These are phyloP conservation scores for Pristiophorus japonicus DNA, from an alignment of 2,113 vertebrate species.

Conservation along the genomic window DNA sequence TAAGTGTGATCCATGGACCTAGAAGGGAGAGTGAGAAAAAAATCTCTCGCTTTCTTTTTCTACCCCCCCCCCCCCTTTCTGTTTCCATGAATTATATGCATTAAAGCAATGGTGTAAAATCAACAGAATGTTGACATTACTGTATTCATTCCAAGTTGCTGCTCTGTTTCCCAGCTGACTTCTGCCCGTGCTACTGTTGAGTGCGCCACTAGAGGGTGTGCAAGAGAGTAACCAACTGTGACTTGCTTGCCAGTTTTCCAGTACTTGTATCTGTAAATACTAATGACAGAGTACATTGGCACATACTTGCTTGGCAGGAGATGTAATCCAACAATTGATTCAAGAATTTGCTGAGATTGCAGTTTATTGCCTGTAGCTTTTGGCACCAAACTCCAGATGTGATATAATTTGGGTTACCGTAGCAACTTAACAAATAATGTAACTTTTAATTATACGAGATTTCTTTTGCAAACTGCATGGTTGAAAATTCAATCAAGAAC, in stretches of 20 bases:
- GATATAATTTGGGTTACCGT: not conserved
- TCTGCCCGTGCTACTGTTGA: not conserved
- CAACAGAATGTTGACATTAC: not conserved
- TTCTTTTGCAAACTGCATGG: not conserved
- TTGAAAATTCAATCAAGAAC: not conserved
- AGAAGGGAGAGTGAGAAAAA: not conserved
- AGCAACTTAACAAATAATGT: constrained; percentile 9
- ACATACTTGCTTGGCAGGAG: constrained; percentile 4
- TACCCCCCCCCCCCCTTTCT: not conserved
- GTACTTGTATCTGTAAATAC: not conserved
- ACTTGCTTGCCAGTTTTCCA: not conserved
- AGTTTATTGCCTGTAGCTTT: not conserved
- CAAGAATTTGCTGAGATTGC: not conserved
- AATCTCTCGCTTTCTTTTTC: not conserved
- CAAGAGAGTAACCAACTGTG: not conserved
- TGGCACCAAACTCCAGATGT: not conserved
- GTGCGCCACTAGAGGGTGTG: not conserved
- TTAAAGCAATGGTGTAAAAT: not conserved
- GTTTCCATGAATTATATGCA: not conserved
- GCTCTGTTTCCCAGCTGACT: not conserved
- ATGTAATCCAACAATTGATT: not conserved
- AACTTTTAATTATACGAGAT: not conserved
- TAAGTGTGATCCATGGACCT: not conserved
- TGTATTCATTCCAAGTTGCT: not conserved
- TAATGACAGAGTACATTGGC: not conserved